Conservation (phyloP, 2,113 vertebrate genomes). For the Hiodon alosoides region DNA sequence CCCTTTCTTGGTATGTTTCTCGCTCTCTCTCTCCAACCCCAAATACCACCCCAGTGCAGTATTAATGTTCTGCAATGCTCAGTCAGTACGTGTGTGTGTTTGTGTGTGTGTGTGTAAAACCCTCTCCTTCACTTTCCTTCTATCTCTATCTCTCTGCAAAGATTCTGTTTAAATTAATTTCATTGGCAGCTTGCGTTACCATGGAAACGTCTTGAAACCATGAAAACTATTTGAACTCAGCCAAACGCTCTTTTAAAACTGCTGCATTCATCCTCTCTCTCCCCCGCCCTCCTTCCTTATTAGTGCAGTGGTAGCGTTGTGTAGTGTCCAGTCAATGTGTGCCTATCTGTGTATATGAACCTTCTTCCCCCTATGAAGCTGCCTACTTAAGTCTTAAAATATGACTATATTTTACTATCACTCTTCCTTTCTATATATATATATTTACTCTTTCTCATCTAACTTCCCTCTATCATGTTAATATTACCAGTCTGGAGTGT, state of each 20-base stretch:
- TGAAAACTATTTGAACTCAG: conserved; percentile 67
- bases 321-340: conserved; percentile 26
- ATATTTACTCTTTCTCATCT: too few relatives aligned
- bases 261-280: conserved; percentile 49
- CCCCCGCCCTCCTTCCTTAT: conserved; percentile 10
- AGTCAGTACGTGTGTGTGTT: neutral
- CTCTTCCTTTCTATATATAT: too few relatives aligned
- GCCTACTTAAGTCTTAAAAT: conserved; percentile 34
- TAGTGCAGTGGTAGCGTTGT: conserved; percentile 9
- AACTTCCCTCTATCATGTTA: too few relatives aligned
- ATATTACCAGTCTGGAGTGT: too few relatives aligned
- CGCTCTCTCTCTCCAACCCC: conserved; percentile 40
- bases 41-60: conserved; percentile 11
- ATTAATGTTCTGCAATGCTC: conserved; percentile 19
- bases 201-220: conserved; percentile 72
- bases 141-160: conserved; percentile 54
- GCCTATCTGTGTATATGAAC: conserved; percentile 5
- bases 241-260: conserved; percentile 57
- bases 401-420: neutral
- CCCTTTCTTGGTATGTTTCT: conserved; percentile 38
- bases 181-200: conserved; percentile 72
- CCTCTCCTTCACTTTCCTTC: conserved; percentile 46
- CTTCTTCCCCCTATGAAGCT: conserved; percentile 7
- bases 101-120: conserved; percentile 8
- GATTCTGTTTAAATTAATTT: conserved; percentile 62